Percentiles rank a stretch among this genome's conserved stretches.
These are phyloP conservation scores for Oikopleura dioica DNA, from an alignment of 23 tunicate species.

Conservation along the genomic window DNA sequence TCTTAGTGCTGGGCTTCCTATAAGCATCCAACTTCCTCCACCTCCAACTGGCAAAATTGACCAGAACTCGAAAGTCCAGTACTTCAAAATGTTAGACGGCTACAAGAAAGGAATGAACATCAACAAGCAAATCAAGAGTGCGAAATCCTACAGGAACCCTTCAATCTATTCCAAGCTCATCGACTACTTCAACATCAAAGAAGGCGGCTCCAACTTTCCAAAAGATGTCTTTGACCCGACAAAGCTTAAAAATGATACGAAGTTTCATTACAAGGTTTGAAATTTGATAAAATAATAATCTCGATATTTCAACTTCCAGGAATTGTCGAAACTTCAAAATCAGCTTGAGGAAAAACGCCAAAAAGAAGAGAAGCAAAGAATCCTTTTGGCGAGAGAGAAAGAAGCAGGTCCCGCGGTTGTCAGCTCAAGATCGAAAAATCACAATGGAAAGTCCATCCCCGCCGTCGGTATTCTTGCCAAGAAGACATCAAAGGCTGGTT, in stretches of 20 bases:
- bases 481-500: background rate
- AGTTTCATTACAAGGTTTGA: background rate
- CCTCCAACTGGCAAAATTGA: background rate
- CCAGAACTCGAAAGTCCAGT: background rate
- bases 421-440: background rate
- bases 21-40: background rate
- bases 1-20: background rate
- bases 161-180: slow-evolving; percentile 79
- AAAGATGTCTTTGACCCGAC: slow-evolving; percentile 46
- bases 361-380: background rate
- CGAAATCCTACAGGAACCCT: slow-evolving; percentile 31
- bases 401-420: slow-evolving; percentile 1
- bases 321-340: too few species aligned
- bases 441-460: background rate
- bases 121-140: background rate
- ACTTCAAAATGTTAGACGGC: background rate
- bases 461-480: slow-evolving; percentile 2
- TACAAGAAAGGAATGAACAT: background rate
- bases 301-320: too few species aligned
- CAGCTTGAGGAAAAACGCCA: background rate
- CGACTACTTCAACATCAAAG: slow-evolving; percentile 40
- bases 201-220: slow-evolving; percentile 80
- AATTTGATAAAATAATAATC: too few species aligned
- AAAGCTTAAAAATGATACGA: background rate
- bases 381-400: background rate